phyloP scores from a whole-genome alignment of 2,113 vertebrate species.

The Dromaius novaehollandiae region DNA sequence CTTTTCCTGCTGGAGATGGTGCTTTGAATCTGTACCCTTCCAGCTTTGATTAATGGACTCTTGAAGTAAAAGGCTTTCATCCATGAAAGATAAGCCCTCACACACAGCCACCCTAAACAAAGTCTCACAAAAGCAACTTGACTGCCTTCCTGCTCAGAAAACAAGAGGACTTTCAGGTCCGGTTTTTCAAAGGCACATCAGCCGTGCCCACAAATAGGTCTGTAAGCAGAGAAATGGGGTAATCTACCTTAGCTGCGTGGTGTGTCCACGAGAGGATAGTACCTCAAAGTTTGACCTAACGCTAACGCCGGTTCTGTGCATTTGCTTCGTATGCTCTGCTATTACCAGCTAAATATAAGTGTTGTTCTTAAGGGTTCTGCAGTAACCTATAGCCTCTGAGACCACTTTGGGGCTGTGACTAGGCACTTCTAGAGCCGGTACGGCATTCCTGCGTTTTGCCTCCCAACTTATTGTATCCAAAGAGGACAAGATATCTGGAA shows the following conservation, averaged over 20 bases:
- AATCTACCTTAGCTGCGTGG: too few relatives aligned
- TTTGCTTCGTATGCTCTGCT: too few relatives aligned
- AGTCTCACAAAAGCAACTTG: background rate
- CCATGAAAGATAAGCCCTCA: background rate
- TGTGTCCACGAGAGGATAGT: background rate
- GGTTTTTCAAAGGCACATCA: background rate
- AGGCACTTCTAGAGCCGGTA: background rate
- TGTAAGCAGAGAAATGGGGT: too few relatives aligned
- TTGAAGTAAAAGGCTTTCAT: background rate
- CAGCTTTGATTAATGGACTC: background rate
- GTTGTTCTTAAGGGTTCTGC: too few relatives aligned
- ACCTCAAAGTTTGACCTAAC: background rate
- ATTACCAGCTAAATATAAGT: background rate
- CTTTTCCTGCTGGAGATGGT: background rate
- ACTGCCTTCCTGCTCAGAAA: background rate
- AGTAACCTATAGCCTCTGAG: background rate
- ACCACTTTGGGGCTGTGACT: background rate
- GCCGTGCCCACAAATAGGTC: background rate
- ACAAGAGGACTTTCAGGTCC: background rate
- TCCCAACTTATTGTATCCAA: background rate
- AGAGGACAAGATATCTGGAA: background rate
- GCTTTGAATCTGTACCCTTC: background rate
- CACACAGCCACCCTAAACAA: background rate
- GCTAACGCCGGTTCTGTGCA: background rate
- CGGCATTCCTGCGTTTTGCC: background rate